phyloP scores from a whole-genome alignment of 1,140 invertebrate species.

The Oncopodura yosiiana region DNA sequence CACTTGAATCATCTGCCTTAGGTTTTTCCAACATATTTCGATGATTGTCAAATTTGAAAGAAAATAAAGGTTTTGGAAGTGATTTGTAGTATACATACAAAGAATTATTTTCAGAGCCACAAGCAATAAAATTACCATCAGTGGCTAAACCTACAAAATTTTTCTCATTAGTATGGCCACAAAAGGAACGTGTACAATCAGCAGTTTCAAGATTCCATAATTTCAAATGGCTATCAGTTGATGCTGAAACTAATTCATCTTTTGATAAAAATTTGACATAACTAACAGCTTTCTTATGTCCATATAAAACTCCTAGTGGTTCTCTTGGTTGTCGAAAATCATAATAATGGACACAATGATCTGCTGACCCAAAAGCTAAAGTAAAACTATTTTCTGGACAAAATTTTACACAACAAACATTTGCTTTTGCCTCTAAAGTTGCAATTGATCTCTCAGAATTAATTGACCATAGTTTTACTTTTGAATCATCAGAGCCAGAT shows the following conservation, averaged over 20 bases:
- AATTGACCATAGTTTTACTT: conserved; percentile 88
- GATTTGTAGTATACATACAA: conserved; percentile 90
- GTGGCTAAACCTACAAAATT: conserved; percentile 95
- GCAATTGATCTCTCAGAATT: conserved; percentile 78
- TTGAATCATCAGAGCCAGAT: conserved; percentile 87
- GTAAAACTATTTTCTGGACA: conserved; percentile 69
- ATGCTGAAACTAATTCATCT: conserved; percentile 84
- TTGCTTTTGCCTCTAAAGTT: conserved; percentile 78
- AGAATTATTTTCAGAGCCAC: conserved; percentile 92
- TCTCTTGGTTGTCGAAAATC: conserved; percentile 78
- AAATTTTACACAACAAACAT: conserved; percentile 95
- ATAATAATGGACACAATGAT: conserved; percentile 95
- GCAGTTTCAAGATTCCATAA: conserved; percentile 80
- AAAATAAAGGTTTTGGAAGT: conserved; percentile 74
- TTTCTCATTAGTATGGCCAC: conserved; percentile 92
- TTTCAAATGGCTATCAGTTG: conserved; percentile 88
- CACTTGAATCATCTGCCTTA: conserved; percentile 73
- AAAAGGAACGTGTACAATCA: conserved; percentile 74
- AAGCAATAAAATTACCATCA: conserved; percentile 87
- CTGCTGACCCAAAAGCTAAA: conserved; percentile 86
- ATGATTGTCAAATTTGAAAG: conserved; percentile 77
- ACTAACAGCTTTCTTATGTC: conserved; percentile 89
- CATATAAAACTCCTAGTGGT: conserved; percentile 74
- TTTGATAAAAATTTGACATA: conserved; percentile 91
- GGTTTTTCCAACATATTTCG: conserved; percentile 70